Base-by-base conservation (phyloP, 2,113 vertebrate species). In the Ahaetulla prasina region DNA sequence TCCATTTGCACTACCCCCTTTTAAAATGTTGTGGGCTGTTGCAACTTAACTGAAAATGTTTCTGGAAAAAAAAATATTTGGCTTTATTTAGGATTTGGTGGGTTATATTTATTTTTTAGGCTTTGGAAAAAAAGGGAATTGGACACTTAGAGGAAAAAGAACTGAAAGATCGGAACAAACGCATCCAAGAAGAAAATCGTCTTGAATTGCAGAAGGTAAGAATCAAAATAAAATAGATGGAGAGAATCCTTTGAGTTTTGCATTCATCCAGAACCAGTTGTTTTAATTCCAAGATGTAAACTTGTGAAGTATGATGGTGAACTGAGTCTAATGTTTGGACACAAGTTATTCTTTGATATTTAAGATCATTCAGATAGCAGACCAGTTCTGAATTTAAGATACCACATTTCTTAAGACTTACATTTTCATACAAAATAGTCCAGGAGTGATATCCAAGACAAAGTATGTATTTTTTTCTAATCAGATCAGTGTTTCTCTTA, bases 101-200 rank as follows among this genome's bases (percentile, higher is more conserved):
- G 35, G 18, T 80, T 39, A 8, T 80, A 39, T 43, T 1, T 80
- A 22, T 4, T 20, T 90, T 94, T 3, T 93, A 99, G 99, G 99
- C 99, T 0, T 95, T 99, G 94, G 98, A 99, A 94, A 98, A 98
- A 94, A 99, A 99, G 94, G 99, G 99, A 1, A 99, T 99, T 5
- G 97, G 99, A 45, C 99, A 99, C 93, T 97, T 99, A 12, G 98
- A 98, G 4, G 99, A 99, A 94, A 99, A 99, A 92, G 98, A 99
- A 7, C 97, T 99, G 54, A 99, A 99, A 94, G 99, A 99, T 20
- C 97, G 99, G 14, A 99, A 99, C 97, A 99, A 99, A 94, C 95
- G 97, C 63, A 99, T 99, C 95, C 99, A 99, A 95, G 99, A 99
- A 94, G 99, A 99, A 88, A 99, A 99, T 91, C 98, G 99, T 14